Percentiles rank a stretch among this genome's conserved stretches.
Evolutionary conservation across 1,140 invertebrate genomes (phyloP).

Genomic region (Sminthurides bifidus): DNA sequence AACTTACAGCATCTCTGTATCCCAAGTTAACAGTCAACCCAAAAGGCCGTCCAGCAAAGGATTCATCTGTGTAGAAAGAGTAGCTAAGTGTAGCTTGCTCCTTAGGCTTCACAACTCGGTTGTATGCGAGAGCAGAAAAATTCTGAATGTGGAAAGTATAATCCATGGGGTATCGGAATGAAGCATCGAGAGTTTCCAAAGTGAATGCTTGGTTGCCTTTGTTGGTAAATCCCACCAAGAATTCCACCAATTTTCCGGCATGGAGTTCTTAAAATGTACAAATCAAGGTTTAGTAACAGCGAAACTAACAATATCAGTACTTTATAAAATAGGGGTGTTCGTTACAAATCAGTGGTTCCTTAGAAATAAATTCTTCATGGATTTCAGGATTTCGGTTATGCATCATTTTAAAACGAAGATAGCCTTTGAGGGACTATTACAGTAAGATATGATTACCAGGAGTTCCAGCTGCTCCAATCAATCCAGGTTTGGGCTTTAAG

Average conservation of each 20-base stretch:
- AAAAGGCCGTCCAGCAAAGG: conserved; percentile 88
- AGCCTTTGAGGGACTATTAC: background rate
- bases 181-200: conserved; percentile 86
- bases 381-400: conserved; percentile 18
- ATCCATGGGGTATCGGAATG: conserved; percentile 97
- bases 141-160: conserved; percentile 97
- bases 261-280: conserved; percentile 56
- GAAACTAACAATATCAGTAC: too few species aligned
- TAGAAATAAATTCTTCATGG: conserved; percentile 17
- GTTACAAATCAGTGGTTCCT: conserved; percentile 29
- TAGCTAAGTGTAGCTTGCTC: conserved; percentile 92
- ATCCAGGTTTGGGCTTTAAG: conserved; percentile 55
- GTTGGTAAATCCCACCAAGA: conserved; percentile 92
- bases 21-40: conserved; percentile 85
- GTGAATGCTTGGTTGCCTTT: conserved; percentile 82
- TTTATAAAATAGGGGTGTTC: background rate
- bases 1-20: conserved; percentile 71
- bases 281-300: background rate
- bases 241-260: conserved; percentile 82
- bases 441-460: conserved; percentile 47
- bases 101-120: conserved; percentile 73
- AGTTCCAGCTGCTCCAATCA: conserved; percentile 44
- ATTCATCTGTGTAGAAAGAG: conserved; percentile 86
- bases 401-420: too few species aligned
- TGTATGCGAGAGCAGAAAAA: conserved; percentile 83